These are phyloP conservation scores for Volucella inanis DNA, from an alignment of 2,888 invertebrate genomes.

Conservation along the genomic window DNA sequence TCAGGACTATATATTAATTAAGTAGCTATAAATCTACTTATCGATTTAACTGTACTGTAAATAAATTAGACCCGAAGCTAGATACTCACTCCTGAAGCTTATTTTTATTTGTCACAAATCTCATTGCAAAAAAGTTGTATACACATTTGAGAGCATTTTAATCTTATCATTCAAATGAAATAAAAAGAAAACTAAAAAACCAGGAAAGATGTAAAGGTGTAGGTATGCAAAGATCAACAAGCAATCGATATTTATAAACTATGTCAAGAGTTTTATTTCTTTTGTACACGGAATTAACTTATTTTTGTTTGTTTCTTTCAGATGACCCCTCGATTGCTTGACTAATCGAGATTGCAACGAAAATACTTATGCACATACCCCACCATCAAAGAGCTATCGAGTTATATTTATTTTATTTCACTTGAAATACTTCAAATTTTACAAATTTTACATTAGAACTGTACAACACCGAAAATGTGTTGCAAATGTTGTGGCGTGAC, in stretches of 20 bases:
- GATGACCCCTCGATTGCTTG: conserved; percentile 18
- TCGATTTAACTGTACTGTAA: neutral
- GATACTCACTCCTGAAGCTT: neutral
- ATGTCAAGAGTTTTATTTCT: conserved; percentile 3
- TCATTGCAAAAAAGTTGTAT: conserved; percentile 2
- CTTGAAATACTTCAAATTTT: conserved; percentile 30
- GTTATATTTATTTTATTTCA: neutral
- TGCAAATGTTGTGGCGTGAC: conserved; percentile 80
- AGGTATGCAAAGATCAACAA: neutral
- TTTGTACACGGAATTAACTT: neutral
- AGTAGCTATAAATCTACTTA: neutral
- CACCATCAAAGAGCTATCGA: neutral
- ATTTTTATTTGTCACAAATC: neutral
- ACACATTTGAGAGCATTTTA: neutral
- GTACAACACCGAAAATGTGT: conserved; percentile 77
- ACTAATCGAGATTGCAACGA: neutral
- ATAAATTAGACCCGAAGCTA: neutral
- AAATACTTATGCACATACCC: neutral
- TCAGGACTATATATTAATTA: neutral
- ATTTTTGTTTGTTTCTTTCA: conserved; percentile 18
- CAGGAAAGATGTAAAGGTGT: too few species aligned
- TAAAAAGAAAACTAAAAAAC: neutral
- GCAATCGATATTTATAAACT: neutral
- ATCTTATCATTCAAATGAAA: conserved; percentile 2
- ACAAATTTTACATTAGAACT: conserved; percentile 24